phyloP scores from a whole-genome alignment of 2,797 vertebrate species.

The Girardinus metallicus region DNA sequence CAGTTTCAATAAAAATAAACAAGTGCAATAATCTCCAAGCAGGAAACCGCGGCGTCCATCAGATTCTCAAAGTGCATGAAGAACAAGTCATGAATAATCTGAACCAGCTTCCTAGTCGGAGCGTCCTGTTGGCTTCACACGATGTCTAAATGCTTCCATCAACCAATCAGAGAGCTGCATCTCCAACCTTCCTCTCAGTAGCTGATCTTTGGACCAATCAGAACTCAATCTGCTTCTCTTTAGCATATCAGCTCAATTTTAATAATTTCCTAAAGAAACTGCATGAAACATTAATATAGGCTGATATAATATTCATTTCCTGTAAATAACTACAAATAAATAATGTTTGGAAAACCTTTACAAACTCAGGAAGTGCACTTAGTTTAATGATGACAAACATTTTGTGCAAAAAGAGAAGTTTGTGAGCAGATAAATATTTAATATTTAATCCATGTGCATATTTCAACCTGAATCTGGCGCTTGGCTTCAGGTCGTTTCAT shows the following conservation, averaged over 20 bases:
- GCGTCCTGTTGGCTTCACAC: background rate
- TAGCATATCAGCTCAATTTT: background rate
- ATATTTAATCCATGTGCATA: background rate
- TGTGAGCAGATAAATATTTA: background rate
- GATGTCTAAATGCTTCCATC: background rate
- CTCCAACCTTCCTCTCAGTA: background rate
- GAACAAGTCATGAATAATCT: background rate
- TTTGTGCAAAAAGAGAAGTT: conserved; percentile 2
- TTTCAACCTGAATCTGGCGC: background rate
- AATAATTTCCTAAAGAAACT: background rate
- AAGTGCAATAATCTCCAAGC: conserved; percentile 20
- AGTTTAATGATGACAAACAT: conserved; percentile 10
- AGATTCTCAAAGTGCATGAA: conserved; percentile 15
- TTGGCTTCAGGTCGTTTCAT: background rate
- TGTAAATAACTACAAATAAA: background rate
- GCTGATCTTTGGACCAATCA: conserved; percentile 1
- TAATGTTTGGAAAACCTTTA: background rate
- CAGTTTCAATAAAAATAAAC: conserved; percentile 27
- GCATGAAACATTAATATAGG: background rate
- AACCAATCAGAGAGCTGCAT: background rate
- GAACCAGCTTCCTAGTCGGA: background rate
- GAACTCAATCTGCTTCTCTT: background rate
- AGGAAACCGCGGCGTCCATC: background rate
- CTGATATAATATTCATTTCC: background rate
- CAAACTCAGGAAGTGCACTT: conserved; percentile 30